Evolutionary conservation across 2,888 invertebrate genomes (phyloP), one percentile per base, ranked within the genome.

Genomic region (Anorthoa munda): DNA sequence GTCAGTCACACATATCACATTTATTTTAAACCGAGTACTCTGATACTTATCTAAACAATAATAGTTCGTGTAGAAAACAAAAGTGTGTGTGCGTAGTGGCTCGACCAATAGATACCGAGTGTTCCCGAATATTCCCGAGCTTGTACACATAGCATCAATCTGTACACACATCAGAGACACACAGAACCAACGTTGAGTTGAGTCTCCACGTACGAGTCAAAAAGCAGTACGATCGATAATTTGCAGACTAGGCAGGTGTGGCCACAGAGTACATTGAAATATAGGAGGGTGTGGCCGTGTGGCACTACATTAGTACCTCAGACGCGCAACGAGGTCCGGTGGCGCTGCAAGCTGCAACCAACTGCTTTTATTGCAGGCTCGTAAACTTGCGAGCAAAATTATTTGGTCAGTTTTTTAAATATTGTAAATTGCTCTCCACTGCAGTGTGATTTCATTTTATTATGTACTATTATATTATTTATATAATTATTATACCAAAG

Each of bases 381-480:
- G 64, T 51, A 31, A 64, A 64, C 64, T 4, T 31, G 2, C 64
- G 31, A 17, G 64, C 64, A 64, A 51, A 64, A 51, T 64, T 51
- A 64, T 18, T 64, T 64, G 31, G 4, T 4, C n/a, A 17, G 23
- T 1, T 23, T 15, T 31, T 7, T 31, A 7, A 2, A 7, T 31
- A 7, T 31, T 31, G 5, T 31, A 31, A 7, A 7, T 31, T 7
- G 31, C 31, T 31, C 0, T 31, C 31, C 31, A 31, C 31, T 31
- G 31, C 31, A 31, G 31, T 31, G 31, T 31, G 31, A 31, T 31
- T 31, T 31, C 31, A 31, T 31, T 1, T 31, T 31, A 31, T 31
- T 5, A 31, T 31, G 31, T 31, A 31, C n/a, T n/a, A n/a, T n/a
- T n/a, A n/a, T n/a, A 7, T 5, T 31, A 31, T 31, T 31, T 7